phyloP scores from a whole-genome alignment of 2,113 vertebrate genomes.

The Scopus umbretta region DNA sequence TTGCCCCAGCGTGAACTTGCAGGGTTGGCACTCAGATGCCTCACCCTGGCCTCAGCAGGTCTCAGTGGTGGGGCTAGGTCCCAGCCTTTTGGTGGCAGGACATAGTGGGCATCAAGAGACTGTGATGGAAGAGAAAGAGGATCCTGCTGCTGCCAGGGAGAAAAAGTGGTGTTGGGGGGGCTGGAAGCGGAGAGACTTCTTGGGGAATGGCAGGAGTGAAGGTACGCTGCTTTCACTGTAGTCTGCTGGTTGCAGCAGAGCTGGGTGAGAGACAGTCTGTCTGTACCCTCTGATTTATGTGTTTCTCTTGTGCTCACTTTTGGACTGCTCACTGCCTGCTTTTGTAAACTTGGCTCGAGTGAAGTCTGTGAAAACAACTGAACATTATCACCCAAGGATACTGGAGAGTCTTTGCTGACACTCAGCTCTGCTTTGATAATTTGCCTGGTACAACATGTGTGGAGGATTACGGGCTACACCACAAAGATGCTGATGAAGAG shows the following conservation, averaged over 20 bases:
- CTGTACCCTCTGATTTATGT: not conserved
- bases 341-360: not conserved
- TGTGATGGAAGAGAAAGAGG: not conserved
- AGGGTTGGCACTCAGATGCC: not conserved
- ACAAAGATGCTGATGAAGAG: not conserved
- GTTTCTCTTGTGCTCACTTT: not conserved
- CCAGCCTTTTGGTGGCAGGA: not conserved
- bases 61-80: not conserved
- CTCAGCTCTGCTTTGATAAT: constrained; percentile 10
- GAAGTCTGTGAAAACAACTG: not conserved
- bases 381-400: not conserved
- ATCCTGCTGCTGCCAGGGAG: not conserved
- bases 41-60: not conserved
- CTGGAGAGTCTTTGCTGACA: not conserved
- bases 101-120: not conserved
- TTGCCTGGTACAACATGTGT: not conserved
- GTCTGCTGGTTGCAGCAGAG: not conserved
- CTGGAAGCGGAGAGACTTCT: not conserved
- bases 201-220: not conserved
- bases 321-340: not conserved
- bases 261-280: not conserved
- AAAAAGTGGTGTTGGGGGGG: not conserved
- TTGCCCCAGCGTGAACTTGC: not conserved
- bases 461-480: not conserved
- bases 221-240: not conserved